phyloP scores from a whole-genome alignment of 2,888 invertebrate species.

The Leucophenga maculata region DNA sequence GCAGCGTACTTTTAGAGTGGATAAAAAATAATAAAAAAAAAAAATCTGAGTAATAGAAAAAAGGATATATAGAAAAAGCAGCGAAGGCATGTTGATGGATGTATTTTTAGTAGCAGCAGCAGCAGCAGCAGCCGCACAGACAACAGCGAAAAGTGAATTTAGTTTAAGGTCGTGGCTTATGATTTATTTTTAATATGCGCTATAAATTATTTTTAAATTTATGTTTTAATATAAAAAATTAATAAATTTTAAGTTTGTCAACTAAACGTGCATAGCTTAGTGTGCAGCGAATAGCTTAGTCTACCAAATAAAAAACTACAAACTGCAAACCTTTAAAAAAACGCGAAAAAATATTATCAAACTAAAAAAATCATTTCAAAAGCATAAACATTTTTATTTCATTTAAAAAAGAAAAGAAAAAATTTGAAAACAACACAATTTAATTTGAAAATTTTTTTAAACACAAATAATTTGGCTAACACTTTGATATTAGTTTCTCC shows the following conservation, averaged over 20 bases:
- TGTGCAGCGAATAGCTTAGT: background rate
- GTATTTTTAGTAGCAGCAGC: no score
- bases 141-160: no score
- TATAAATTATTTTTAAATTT: slow-evolving; percentile 1
- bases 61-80: no score
- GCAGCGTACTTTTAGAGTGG: slow-evolving; percentile 31
- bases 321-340: slow-evolving; percentile 12
- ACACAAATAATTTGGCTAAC: slow-evolving; percentile 23
- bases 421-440: slow-evolving; percentile 4
- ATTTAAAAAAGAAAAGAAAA: no score
- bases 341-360: background rate
- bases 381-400: background rate
- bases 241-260: slow-evolving; percentile 3
- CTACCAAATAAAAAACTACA: background rate
- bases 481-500: slow-evolving; percentile 13
- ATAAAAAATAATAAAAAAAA: no score
- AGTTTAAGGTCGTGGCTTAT: background rate
- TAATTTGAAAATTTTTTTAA: background rate
- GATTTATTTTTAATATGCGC: slow-evolving; percentile 2
- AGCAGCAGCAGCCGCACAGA: no score
- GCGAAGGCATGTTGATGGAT: no score
- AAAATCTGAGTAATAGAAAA: background rate
- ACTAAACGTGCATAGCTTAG: background rate
- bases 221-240: background rate
- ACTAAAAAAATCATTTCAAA: background rate